Percentiles rank a stretch among this genome's conserved stretches.
phyloP scores from a whole-genome alignment of 1,140 invertebrate genomes.

The Lerema accius region DNA sequence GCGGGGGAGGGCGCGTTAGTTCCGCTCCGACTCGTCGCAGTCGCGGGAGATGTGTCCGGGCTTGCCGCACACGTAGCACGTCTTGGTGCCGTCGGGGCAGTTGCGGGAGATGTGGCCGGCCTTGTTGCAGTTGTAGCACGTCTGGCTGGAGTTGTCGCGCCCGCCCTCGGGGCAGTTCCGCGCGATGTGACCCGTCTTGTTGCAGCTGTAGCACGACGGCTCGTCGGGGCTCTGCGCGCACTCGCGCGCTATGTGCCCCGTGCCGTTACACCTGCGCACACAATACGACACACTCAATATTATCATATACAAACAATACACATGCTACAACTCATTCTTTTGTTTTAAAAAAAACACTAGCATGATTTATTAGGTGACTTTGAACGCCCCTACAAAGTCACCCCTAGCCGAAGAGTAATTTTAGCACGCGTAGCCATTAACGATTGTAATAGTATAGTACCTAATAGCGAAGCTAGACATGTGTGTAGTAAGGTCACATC shows the following conservation, averaged over 20 bases:
- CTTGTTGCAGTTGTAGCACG: conserved; percentile 95
- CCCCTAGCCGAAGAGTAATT: not conserved
- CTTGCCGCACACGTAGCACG: conserved; percentile 95
- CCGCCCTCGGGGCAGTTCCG: conserved; percentile 91
- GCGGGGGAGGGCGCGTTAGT: conserved; percentile 78
- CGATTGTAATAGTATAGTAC: not conserved
- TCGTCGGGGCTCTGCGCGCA: conserved; percentile 91
- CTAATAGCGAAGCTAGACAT: not conserved
- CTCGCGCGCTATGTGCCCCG: conserved; percentile 95
- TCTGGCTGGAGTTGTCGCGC: conserved; percentile 83
- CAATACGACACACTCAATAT: not conserved
- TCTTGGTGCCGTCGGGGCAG: conserved; percentile 92
- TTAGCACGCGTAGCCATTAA: not conserved
- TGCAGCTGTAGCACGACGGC: conserved; percentile 94
- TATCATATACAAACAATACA: no score
- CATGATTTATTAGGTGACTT: not conserved
- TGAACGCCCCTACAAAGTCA: not conserved
- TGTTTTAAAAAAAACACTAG: not conserved
- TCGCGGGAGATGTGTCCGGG: conserved; percentile 95
- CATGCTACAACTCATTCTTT: no score
- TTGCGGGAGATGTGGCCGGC: conserved; percentile 94
- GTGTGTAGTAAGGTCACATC: conserved; percentile 13
- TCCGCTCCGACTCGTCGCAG: conserved; percentile 90
- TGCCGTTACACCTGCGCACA: conserved; percentile 88
- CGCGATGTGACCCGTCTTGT: conserved; percentile 94